Percentiles rank a stretch among this genome's conserved stretches.
These are phyloP conservation scores for Oenanthe oenanthe DNA, from an alignment of 2,113 vertebrate genomes.

Conservation along the genomic window DNA sequence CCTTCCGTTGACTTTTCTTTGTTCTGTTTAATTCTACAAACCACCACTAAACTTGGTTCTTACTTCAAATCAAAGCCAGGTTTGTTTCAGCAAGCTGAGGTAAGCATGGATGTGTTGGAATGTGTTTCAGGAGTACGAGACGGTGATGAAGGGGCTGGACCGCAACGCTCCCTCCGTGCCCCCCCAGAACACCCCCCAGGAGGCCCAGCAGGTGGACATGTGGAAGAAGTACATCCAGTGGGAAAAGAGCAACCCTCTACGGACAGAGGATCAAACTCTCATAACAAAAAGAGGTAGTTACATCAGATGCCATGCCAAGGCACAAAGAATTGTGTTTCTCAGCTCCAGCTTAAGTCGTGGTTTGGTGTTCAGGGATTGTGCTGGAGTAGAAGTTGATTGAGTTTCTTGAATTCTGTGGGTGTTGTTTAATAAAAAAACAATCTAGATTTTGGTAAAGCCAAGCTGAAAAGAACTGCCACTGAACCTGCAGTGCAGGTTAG, in stretches of 20 bases:
- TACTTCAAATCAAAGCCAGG: not conserved
- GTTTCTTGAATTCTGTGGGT: not conserved
- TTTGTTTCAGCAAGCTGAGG: not conserved
- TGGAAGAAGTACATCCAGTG: conserved; percentile 99
- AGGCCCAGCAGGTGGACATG: conserved; percentile 99
- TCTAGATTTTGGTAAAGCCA: not conserved
- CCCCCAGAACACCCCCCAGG: conserved; percentile 96
- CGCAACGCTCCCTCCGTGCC: conserved; percentile 97
- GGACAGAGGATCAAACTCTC: conserved; percentile 97
- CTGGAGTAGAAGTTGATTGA: not conserved
- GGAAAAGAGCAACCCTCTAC: conserved; percentile 97
- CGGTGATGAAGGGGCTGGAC: conserved; percentile 98
- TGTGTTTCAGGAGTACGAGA: conserved; percentile 91
- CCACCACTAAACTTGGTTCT: not conserved
- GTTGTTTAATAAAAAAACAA: not conserved
- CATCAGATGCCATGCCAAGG: not conserved
- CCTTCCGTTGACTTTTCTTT: not conserved
- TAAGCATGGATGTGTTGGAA: not conserved
- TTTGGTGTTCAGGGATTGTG: not conserved
- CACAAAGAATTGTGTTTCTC: fast-evolving
- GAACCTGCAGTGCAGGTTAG: not conserved
- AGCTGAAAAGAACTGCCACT: not conserved
- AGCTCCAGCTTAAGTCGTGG: fast-evolving
- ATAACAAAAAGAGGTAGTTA: conserved; percentile 95
- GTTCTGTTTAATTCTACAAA: not conserved